Conservation (phyloP, 2,113 vertebrate species). For the Hiodon tergisus region DNA sequence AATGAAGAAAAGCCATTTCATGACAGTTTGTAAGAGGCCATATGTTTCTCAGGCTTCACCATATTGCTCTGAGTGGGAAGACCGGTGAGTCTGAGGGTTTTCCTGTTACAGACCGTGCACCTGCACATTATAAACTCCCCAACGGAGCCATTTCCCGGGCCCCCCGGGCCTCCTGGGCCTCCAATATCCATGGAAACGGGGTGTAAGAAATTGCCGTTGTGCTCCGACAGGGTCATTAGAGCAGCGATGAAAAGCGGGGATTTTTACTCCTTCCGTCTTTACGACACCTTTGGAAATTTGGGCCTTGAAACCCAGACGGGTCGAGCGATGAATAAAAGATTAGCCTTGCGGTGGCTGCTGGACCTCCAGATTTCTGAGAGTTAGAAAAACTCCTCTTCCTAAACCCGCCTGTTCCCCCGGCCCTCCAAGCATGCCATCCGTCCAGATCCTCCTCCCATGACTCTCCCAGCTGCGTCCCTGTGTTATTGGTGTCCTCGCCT, state of each 20-base stretch:
- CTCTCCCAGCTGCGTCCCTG: too few species aligned
- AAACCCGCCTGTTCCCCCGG: too few species aligned
- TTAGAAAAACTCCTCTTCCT: too few species aligned
- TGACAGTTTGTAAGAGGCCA: neutral
- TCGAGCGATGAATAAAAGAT: neutral
- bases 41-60: neutral
- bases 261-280: neutral
- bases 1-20: neutral
- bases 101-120: conserved; percentile 1
- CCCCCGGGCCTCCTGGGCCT: neutral
- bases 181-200: conserved; percentile 6
- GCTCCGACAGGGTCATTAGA: neutral
- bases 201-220: neutral
- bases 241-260: neutral
- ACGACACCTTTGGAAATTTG: neutral
- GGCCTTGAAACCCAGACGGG: neutral
- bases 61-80: neutral
- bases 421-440: neutral
- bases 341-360: neutral
- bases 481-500: too few species aligned
- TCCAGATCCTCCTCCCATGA: too few species aligned
- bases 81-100: neutral
- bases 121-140: conserved; percentile 4
- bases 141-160: neutral
- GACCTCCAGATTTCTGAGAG: neutral